phyloP scores from a whole-genome alignment of 30 jellyfish, hydroid and myxozoan species.

The Morbakka virulenta region DNA sequence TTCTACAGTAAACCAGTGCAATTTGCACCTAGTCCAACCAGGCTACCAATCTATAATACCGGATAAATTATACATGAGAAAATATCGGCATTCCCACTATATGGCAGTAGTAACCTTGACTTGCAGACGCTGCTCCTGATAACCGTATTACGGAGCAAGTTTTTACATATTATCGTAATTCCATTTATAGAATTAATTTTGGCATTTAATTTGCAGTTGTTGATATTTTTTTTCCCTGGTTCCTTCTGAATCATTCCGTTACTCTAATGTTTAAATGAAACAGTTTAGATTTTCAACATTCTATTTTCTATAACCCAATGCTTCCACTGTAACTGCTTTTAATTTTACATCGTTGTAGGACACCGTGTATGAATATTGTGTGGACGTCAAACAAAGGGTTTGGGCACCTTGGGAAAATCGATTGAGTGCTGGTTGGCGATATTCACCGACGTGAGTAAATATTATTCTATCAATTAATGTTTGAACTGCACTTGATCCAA shows the following conservation, averaged over 20 bases:
- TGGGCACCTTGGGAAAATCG: conserved; percentile 97
- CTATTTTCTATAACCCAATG: background rate
- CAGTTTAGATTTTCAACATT: background rate
- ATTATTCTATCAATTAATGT: background rate
- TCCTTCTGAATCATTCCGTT: background rate
- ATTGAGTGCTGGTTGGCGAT: conserved; percentile 90
- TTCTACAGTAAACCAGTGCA: no score
- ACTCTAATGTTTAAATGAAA: background rate
- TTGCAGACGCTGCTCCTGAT: no score
- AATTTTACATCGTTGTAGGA: conserved; percentile 53
- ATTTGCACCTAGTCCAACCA: no score
- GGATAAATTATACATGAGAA: no score
- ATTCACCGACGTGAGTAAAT: conserved; percentile 74
- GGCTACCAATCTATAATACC: no score
- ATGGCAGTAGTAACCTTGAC: no score
- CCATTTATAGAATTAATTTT: no score
- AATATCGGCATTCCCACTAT: no score
- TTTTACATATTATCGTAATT: no score
- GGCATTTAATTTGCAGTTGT: no score
- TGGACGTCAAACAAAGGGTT: conserved; percentile 79
- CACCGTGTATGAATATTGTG: conserved; percentile 94
- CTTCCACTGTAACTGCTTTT: background rate
- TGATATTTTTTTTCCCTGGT: no score
- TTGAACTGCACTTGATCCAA: background rate
- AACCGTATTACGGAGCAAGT: no score